Evolutionary conservation across 1,140 invertebrate species (phyloP), one percentile per base, ranked within the genome.

Genomic region (Pseudomyrmex dendroicus): DNA sequence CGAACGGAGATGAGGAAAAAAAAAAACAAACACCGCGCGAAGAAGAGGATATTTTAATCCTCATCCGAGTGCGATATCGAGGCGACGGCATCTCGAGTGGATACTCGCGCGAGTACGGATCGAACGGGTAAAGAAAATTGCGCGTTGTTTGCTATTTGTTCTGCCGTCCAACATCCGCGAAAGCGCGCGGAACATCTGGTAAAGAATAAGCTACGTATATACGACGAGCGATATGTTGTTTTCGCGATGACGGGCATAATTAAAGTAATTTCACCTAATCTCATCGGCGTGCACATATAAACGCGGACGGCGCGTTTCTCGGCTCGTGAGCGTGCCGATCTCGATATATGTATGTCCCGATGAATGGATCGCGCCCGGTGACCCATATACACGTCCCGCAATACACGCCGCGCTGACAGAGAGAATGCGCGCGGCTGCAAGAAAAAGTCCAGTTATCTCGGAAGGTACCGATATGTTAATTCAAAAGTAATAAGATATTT

Each of bases 401-500:
- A 35, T 17, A 48, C 35, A 35, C 25, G 25, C 25, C 25, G 35
- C 35, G 64, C 50, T 57, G 57, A 88, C 48, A 73, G 82, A 68
- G 57, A 83, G 57, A 54, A 35, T 35, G 35, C 35, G 35, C 57
- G 62, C 66, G 76, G 63, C 35, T 13, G 35, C 76, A 72, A 63
- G 61, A 44, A 68, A 74, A 89, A 89, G 88, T 89, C 88, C 88
- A 84, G 88, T 89, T 89, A 89, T 78, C 78, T 84, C 57, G n/a
- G 5, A 35, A 13, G 87, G 82, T 88, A 89, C 84, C 84, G 87
- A 89, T 89, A 89, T 89, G 87, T 89, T 89, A 89, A 89, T 89
- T 89, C 86, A 90, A 89, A 90, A 90, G 89, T 89, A 90, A 90
- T 90, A 89, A 85, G 89, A 78, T 88, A 90, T 90, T 90, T 90